Conservation (phyloP, 2,888 invertebrate species). For the Athalia circularis region DNA sequence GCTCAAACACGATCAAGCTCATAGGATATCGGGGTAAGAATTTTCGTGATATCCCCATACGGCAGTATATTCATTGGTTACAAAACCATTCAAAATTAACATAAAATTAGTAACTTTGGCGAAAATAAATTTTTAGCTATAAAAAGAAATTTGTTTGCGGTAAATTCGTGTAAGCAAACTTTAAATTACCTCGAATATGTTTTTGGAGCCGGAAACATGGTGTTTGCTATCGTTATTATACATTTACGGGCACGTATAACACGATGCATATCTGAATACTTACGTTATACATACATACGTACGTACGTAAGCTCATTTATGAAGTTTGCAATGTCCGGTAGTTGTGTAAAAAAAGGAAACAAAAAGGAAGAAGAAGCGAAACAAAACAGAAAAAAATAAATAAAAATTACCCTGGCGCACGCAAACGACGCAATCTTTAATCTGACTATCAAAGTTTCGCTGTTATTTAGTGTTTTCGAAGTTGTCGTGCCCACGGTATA, state of each 20-base stretch:
- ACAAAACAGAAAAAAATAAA: not conserved
- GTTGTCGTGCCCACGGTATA: slow-evolving; percentile 12
- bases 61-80: not conserved
- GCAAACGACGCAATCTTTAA: slow-evolving; percentile 25
- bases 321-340: slow-evolving; percentile 2
- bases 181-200: slow-evolving; percentile 2
- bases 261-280: slow-evolving; percentile 1
- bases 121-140: too few relatives aligned
- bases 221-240: not conserved
- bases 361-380: too few relatives aligned
- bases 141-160: not conserved
- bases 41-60: not conserved
- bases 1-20: not conserved
- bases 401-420: slow-evolving; percentile 10
- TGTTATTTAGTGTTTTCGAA: slow-evolving; percentile 22
- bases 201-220: not conserved
- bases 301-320: not conserved
- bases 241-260: too few relatives aligned
- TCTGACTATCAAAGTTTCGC: slow-evolving; percentile 7
- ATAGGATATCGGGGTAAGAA: not conserved
- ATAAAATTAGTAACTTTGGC: too few relatives aligned
- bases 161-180: not conserved
- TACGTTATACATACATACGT: not conserved
- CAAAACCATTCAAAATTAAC: too few relatives aligned
- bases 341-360: not conserved